Base-by-base conservation (phyloP, 2,888 invertebrate species). In the Mellilla xanthometata region DNA sequence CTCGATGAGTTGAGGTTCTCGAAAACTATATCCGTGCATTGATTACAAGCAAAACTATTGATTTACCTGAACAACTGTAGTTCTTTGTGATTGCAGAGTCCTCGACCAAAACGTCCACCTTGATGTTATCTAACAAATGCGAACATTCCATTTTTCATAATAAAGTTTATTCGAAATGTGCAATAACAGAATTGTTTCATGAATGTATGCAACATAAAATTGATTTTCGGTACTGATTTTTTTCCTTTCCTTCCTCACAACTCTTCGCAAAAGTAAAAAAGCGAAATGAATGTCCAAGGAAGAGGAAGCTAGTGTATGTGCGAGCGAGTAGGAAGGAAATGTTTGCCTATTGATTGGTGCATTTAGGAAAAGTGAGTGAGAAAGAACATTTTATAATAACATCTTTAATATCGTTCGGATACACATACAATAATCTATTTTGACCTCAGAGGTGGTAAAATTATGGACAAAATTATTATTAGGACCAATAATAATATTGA, bases 61-160 rank as follows among this genome's bases (percentile, higher is more conserved):
- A 62, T 72, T 81, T 91, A 93, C 93, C 93, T 92, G 92, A 91
- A 89, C 92, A 92, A 80, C 86, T 83, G 81, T 88, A 83, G 82
- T 92, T 91, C 92, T 93, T 92, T 90, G 92, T 90, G 85, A 86
- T 85, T 73, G 81, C 77, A 63, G 75, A 79, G 72, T 89, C 88
- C 72, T 88, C 81, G 69, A 72, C 67, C 72, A 86, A 78, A 75
- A 86, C 82, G 68, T 87, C 84, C 76, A 90, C 82, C 78, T 91
- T 91, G 76, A 93, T 91, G 88, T 92, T 91, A 83, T 92, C 92
- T 81, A 88, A 89, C 71, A 93, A 91, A 90, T 93, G 93, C 72
- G 92, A 90, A 84, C 93, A 93, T 90, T 93, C 93, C 93, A 93
- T 93, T 76, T 75, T 90, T 90, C 86, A 87, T 87, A 62, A 50